Conservation (phyloP, 2,888 invertebrate species). For the Sepioteuthis lessoniana region DNA sequence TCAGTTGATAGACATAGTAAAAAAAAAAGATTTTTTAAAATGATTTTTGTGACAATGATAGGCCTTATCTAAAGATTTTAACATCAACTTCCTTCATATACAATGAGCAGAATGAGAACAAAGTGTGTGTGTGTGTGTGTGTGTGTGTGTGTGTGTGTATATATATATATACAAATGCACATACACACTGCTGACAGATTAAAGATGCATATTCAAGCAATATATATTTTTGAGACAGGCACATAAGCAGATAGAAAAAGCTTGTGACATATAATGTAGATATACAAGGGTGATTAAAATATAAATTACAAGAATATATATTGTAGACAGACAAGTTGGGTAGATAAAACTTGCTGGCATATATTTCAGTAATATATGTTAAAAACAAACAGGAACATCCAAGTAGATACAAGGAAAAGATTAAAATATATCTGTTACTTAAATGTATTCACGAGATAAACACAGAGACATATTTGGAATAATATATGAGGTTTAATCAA, state of each 20-base stretch:
- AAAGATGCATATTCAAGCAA: not conserved
- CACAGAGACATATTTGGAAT: not conserved
- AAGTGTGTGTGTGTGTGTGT: no score
- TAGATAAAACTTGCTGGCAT: not conserved
- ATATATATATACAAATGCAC: no score
- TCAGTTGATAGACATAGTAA: no score
- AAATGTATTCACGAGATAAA: not conserved
- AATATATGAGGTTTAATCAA: not conserved
- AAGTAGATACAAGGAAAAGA: not conserved
- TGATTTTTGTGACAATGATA: no score
- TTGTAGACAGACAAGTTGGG: not conserved
- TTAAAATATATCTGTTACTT: not conserved
- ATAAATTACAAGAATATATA: not conserved
- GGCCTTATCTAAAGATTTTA: no score
- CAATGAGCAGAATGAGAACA: no score
- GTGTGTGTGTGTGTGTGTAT: no score
- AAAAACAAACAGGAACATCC: no score
- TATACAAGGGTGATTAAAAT: not conserved
- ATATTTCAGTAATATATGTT: not conserved
- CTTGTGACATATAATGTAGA: not conserved
- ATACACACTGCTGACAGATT: not conserved
- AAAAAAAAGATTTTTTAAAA: no score
- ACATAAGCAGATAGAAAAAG: not conserved
- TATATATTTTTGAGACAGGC: not conserved
- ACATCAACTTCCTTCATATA: not conserved